Conservation (phyloP, 2,113 vertebrate genomes). For the Raja brachyura region DNA sequence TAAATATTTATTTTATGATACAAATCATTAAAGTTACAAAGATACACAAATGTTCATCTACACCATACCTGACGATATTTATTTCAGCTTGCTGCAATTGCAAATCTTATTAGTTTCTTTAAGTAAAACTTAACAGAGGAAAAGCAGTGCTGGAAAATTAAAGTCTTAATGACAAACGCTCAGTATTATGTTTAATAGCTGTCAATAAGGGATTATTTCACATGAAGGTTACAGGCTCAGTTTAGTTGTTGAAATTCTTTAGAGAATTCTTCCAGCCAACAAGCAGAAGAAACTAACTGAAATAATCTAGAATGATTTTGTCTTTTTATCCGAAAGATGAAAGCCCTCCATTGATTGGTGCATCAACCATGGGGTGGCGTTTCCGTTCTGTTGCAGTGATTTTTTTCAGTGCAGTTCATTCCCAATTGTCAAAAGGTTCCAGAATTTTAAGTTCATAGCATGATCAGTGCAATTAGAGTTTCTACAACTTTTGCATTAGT, state of each 20-base stretch:
- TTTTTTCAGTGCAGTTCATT: background rate
- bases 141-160: background rate
- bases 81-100: background rate
- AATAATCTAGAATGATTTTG: background rate
- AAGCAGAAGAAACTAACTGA: background rate
- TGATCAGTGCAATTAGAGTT: background rate
- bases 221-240: background rate
- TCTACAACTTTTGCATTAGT: background rate
- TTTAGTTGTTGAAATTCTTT: background rate
- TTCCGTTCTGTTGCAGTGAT: background rate
- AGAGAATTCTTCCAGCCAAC: background rate
- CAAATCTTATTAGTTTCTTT: background rate
- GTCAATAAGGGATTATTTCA: background rate
- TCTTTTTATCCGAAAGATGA: background rate
- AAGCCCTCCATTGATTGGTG: background rate
- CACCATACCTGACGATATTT: background rate
- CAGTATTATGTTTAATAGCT: background rate
- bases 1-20: constrained; percentile 18
- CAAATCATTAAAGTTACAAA: background rate
- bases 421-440: background rate
- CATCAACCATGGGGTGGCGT: background rate
- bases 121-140: background rate
- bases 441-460: background rate
- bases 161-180: background rate
- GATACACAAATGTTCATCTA: background rate